phyloP scores from a whole-genome alignment of 2,113 vertebrate species.

The Cyrtonyx montezumae region DNA sequence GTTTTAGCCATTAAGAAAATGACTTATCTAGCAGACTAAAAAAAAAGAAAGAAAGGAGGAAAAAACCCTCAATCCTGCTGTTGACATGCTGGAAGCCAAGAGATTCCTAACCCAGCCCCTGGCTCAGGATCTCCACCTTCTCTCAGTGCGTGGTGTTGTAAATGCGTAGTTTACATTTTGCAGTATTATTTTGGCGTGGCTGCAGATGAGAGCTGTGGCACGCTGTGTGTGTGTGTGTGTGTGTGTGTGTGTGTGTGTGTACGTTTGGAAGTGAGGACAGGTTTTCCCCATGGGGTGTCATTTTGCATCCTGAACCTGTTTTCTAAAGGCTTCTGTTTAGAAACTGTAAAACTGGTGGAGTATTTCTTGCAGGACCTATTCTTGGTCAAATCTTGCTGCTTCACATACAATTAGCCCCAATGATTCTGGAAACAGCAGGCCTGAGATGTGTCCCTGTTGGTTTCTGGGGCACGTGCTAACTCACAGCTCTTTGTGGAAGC shows the following conservation, averaged over 20 bases:
- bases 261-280: not conserved
- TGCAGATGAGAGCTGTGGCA: not conserved
- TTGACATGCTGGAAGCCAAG: slow-evolving; percentile 49
- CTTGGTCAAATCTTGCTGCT: not conserved
- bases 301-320: not conserved
- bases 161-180: not conserved
- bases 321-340: not conserved
- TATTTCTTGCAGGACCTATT: not conserved
- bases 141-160: slow-evolving; percentile 2
- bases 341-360: not conserved
- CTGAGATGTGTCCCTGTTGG: not conserved
- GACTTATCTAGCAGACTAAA: not conserved
- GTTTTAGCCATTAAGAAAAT: not conserved
- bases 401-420: not conserved
- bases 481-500: not conserved
- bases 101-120: slow-evolving; percentile 11
- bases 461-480: not conserved
- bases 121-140: slow-evolving; percentile 38
- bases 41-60: not conserved
- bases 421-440: not conserved
- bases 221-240: too few species aligned
- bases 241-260: not conserved
- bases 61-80: not conserved
- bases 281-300: not conserved
- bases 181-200: not conserved